Base-by-base conservation (phyloP, 2,797 vertebrate species). In the Cyclura pinguis region DNA sequence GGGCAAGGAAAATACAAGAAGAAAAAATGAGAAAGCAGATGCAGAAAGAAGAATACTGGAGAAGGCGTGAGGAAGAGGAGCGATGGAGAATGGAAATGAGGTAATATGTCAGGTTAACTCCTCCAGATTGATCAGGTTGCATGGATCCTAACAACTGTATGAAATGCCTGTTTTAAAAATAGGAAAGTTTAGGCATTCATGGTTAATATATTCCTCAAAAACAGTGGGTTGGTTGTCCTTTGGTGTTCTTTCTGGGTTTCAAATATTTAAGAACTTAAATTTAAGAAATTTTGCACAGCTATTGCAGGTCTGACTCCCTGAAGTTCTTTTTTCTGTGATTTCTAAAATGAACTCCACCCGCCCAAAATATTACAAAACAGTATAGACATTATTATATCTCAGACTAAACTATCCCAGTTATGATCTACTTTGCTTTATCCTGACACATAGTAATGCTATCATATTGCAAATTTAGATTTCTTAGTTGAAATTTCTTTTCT, bases 51-150 rank as follows among this genome's bases (percentile, higher is more conserved):
- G 99, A 99, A 93, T 99, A 99, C 94, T 99, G 99, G 99, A 97
- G 99, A 96, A 98, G 99, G 72, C 97, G 99, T 85, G 99, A 99
- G 95, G 99, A 99, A 76, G 99, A 99, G 50, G 99, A 99, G 89
- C 98, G 99, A 91, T 99, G 99, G 99, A 98, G 99, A 92, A 99
- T 99, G 98, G 99, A 99, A 97, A 99, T 99, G 98, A 98, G 99
- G 99, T 99, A 95, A 16, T 80, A 12, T 0, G 0, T 87, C 89
- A 1, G 50, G 0, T 69, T 69, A 77, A 32, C 2, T 50, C 52
- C 10, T 38, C 18, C 2, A 27, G 50, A 2, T 80, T 55, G 13
- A 13, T 55, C 42, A 47, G 42, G 42, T 47, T 47, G 42, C 42
- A 29, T 55, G 24, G 27, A 80, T 47, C 42, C 77, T 22, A 50